phyloP scores from a whole-genome alignment of 53 echinoderm and acorn worm genomes.

The Actinopyga echinites region DNA sequence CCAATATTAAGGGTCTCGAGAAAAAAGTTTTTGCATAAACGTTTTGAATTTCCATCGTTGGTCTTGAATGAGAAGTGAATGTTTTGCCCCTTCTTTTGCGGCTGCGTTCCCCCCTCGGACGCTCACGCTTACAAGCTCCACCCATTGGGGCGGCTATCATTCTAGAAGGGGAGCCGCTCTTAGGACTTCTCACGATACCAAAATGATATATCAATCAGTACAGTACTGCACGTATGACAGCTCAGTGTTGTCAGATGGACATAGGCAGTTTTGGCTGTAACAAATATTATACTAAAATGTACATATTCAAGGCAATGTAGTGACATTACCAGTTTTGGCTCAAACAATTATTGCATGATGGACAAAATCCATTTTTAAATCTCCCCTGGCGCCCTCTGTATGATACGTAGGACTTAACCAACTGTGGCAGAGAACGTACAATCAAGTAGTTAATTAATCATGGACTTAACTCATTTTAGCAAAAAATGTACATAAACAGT shows the following conservation, averaged over 20 bases:
- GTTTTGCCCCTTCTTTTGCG: constrained; percentile 10
- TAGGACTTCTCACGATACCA: no score
- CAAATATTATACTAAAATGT: background rate
- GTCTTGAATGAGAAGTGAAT: background rate
- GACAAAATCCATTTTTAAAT: background rate
- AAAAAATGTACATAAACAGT: background rate
- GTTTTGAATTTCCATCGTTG: constrained; percentile 29
- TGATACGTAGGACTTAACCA: background rate
- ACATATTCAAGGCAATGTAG: background rate
- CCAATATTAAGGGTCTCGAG: constrained; percentile 36
- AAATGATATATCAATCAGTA: no score
- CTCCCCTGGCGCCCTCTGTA: background rate
- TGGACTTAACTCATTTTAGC: background rate
- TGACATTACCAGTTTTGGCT: no score
- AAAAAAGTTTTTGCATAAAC: constrained; percentile 36
- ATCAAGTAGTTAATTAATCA: background rate
- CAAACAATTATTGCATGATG: no score
- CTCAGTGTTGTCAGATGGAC: background rate
- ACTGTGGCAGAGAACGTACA: background rate
- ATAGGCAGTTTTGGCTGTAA: background rate
- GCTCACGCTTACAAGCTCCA: constrained; percentile 6
- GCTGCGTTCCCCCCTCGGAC: constrained; percentile 9
- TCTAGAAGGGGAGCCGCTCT: no score
- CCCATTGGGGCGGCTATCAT: background rate
- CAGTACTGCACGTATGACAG: background rate